These are phyloP conservation scores for Euproctis similis DNA, from an alignment of 2,888 invertebrate species.

Conservation along the genomic window DNA sequence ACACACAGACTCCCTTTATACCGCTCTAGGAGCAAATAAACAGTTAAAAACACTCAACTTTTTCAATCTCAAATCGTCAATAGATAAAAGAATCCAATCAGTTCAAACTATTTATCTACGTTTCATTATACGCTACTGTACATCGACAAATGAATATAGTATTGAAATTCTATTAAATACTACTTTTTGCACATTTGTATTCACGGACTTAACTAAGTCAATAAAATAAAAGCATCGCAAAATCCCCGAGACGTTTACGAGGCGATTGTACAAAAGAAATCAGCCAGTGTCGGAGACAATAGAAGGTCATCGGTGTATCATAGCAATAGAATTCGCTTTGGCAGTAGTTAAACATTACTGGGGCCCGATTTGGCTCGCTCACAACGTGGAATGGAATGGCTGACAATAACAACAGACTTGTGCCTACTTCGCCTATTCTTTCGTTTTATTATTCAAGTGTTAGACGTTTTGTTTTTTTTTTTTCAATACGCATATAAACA, in stretches of 20 bases:
- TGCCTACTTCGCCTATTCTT: conserved; percentile 17
- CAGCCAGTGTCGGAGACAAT: conserved; percentile 53
- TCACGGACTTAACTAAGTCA: conserved; percentile 1
- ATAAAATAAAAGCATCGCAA: conserved; percentile 4
- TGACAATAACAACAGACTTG: conserved; percentile 25
- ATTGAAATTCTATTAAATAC: background rate
- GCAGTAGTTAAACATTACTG: conserved; percentile 51
- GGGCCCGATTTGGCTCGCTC: conserved; percentile 54
- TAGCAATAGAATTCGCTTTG: conserved; percentile 64
- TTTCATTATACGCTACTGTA: background rate
- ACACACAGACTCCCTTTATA: too few species aligned
- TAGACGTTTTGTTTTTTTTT: conserved; percentile 19
- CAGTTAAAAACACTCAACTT: too few species aligned
- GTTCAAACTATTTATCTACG: too few species aligned
- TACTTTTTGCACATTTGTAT: background rate
- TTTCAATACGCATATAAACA: conserved; percentile 10
- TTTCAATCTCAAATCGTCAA: too few species aligned
- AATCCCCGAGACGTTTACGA: conserved; percentile 6
- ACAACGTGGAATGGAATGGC: conserved; percentile 38
- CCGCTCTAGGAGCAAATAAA: too few species aligned
- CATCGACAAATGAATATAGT: background rate
- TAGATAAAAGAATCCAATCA: too few species aligned
- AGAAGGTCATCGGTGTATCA: conserved; percentile 64
- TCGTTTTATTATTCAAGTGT: conserved; percentile 22
- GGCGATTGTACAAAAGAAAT: conserved; percentile 33